Evolutionary conservation across 2,888 invertebrate species (phyloP), one percentile per base, ranked within the genome.

Genomic region (Hanleya hanleyi): DNA sequence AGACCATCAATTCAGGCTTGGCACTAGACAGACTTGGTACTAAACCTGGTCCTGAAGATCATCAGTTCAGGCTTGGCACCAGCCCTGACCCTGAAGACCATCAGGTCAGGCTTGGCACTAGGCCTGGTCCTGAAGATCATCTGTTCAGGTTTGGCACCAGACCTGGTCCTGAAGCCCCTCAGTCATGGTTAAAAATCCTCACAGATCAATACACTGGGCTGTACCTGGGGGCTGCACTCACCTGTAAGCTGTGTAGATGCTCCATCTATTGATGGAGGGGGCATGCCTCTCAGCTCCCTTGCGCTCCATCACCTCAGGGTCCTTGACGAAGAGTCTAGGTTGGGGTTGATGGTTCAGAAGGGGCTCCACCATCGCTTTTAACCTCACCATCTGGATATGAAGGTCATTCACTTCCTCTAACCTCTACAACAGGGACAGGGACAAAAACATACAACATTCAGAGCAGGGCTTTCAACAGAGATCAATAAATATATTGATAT

Each of bases 201-300:
- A 64, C 6, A 5, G 35, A 64, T n/a, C 18, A n/a, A 64, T 6
- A 26, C 18, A 26, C n/a, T 35, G 35, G 35, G 18, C 9, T 18
- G 35, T 35, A 12, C 29, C 7, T 6, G 18, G 51, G 6, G 29
- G 29, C 6, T 22, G 51, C 29, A 72, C 64, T 49, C 65, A 87
- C 88, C 86, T 88, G 86, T 87, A 85, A 18, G 86, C 85, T 74
- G 81, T 86, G 72, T 84, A 83, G n/a, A 88, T 79, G 67, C 81
- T 81, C 85, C 85, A 86, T 50, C 82, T 81, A 77, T 88, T 88
- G 68, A 87, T 81, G 29, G 82, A 81, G 6, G 81, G 81, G 26
- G 83, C 79, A 47, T 78, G 71, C 36, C 72, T 76, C 37, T 78
- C 75, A 26, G 71, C 79, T 69, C 75, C 37, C 41, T 78, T 35